These are phyloP conservation scores for Eurystomus glaucurus DNA, from an alignment of 2,797 vertebrate species.

Conservation along the genomic window DNA sequence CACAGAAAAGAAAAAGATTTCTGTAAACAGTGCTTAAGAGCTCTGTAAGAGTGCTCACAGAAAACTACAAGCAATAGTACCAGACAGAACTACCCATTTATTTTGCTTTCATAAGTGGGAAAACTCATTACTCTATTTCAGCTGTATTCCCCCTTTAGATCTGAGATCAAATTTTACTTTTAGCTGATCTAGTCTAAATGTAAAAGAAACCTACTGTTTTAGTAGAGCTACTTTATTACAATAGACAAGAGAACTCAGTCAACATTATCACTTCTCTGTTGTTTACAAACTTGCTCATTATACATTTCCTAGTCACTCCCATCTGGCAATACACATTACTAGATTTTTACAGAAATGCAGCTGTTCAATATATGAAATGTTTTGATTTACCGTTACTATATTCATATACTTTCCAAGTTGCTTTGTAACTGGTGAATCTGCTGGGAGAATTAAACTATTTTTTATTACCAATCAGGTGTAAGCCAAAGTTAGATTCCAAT, in stretches of 20 bases:
- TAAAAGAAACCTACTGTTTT: conserved; percentile 12
- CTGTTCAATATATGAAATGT: conserved; percentile 31
- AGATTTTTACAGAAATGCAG: conserved; percentile 17
- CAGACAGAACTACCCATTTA: neutral
- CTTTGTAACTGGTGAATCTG: conserved; percentile 32
- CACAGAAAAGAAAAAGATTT: conserved; percentile 25
- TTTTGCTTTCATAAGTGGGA: neutral
- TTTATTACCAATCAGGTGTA: neutral
- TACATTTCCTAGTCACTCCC: neutral
- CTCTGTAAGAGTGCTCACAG: neutral
- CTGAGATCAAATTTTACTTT: neutral
- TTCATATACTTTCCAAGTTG: neutral
- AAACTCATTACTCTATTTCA: neutral
- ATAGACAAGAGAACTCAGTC: neutral
- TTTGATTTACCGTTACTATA: neutral
- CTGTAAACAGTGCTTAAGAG: neutral
- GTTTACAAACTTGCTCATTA: conserved; percentile 10
- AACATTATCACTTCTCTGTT: neutral
- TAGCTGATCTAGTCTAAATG: neutral
- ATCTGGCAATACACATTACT: neutral
- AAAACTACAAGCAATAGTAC: neutral
- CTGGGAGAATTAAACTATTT: neutral
- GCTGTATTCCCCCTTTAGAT: neutral
- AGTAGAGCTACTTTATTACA: neutral
- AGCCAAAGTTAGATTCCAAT: neutral